Base-by-base conservation (phyloP, 2,797 vertebrate species). In the Agapornis canus region DNA sequence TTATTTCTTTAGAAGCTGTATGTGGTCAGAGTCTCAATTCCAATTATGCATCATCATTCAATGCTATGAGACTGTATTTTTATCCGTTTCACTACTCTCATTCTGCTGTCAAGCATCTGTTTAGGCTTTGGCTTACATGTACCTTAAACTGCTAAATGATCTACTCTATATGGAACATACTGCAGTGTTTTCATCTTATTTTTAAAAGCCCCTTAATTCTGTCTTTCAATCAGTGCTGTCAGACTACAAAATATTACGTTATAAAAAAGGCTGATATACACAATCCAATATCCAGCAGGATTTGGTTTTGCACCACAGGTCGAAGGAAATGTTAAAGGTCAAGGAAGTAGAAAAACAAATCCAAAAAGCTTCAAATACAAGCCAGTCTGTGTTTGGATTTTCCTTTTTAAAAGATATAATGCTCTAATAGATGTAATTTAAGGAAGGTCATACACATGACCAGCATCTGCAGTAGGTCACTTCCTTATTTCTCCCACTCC, bases 401-500 rank as follows among this genome's bases (percentile, higher is more conserved):
- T 94, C 76, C 76, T 83, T 86, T 95, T 82, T 20, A 84, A 91
- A 91, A 95, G 92, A 94, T 88, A 94, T 10, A 94, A 90, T 68
- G 81, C 77, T 96, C 88, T 92, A 85, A 73, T 82, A 94, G 54
- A 63, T 14, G 37, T 72, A 68, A 47, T 76, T 57, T 61, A 94
- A 95, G 97, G 97, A 96, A 96, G 93, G 89, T 94, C 97, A 93
- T 80, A 96, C 96, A 94, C 95, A 86, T 92, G 96, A 91, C 96
- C 96, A 86, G 96, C 97, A 96, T 96, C 97, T 96, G 97, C 96
- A 94, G 82, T 92, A 87, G 83, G 97, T 96, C 95, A 68, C 96
- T 94, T 96, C 96, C 96, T 93, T 82, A 65, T 77, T 70, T 89
- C 94, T 82, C 95, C 82, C 86, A 37, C 75, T 72, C 72, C 95